Base-by-base conservation (phyloP, 2,797 vertebrate species). In the Sebastes oblongus region DNA sequence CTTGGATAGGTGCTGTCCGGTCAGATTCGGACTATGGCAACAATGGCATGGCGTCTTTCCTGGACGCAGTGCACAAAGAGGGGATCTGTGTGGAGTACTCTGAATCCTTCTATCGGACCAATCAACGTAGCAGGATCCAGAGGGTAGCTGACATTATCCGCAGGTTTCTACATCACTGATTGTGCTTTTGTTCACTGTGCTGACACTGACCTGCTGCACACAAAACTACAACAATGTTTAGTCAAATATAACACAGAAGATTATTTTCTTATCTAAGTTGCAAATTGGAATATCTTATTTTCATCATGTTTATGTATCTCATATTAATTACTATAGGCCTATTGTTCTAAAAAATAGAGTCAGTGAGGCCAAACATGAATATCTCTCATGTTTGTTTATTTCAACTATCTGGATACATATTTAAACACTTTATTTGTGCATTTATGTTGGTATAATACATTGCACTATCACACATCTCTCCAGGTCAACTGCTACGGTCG, bases 21-120 rank as follows among this genome's bases (percentile, higher is more conserved):
- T 94, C 94, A 0, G 92, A 95, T 68, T 94, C 93, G 0, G 95
- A 95, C 65, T 95, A 95, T 11, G 95, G 94, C 6, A 96, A 94
- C 82, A 94, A 91, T 36, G 94, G 94, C 8, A 94, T 95, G 91
- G 88, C 86, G 1, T 85, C 91, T 10, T 95, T 95, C 60, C 81
- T 94, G 4, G 56, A 65, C 0, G 89, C 92, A 46, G 94, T 93
- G 1, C 81, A 34, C 24, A 84, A 78, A 78, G 90, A 90, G 13
- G 92, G 92, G 12, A 91, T 95, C 39, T 95, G 94, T 80, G 81
- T 94, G 29, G 94, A 95, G 69, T 95, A 90, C 65, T 93, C 92
- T 0, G 93, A 90, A 25, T 77, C 91, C 11, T 92, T 95, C 27
- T 88, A 84, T 58, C 83, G 91, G 10, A 91, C 89, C 3, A 64